Conservation (phyloP, 2,888 invertebrate species). For the Cheilosia vulpina region DNA sequence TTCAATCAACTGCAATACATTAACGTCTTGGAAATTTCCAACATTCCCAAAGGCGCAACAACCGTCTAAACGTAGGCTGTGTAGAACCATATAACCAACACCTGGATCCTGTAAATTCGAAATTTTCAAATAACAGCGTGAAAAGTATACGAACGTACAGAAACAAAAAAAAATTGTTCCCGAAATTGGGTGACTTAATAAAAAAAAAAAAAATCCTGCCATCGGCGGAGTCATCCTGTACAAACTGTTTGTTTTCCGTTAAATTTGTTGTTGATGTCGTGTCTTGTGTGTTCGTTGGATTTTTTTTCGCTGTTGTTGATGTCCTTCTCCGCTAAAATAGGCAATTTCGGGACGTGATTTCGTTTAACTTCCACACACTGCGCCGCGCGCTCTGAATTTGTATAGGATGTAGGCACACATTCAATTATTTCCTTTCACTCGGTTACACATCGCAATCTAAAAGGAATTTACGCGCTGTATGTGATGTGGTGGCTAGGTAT, state of each 20-base stretch:
- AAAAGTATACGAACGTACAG: conserved; percentile 5
- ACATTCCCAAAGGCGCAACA: conserved; percentile 31
- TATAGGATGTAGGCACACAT: conserved; percentile 20
- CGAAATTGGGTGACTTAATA: conserved; percentile 72
- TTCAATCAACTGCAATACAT: conserved; percentile 66
- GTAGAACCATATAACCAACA: conserved; percentile 38
- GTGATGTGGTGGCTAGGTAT: conserved; percentile 46
- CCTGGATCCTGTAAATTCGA: conserved; percentile 58
- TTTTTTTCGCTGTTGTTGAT: conserved; percentile 11
- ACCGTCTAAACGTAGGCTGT: conserved; percentile 19
- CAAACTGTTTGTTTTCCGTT: conserved; percentile 48
- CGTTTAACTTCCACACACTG: conserved; percentile 70
- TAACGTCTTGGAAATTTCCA: conserved; percentile 62
- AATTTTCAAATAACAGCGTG: conserved; percentile 65
- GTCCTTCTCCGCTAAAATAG: conserved; percentile 68
- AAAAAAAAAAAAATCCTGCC: conserved; percentile 20
- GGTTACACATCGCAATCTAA: conserved; percentile 74
- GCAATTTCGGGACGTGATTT: conserved; percentile 72
- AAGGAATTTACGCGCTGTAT: conserved; percentile 65
- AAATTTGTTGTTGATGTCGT: conserved; percentile 39
- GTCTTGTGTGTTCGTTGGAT: neutral
- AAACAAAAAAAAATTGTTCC: conserved; percentile 30
- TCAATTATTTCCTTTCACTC: conserved; percentile 67
- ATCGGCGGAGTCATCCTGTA: conserved; percentile 57
- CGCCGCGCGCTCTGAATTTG: neutral